These are phyloP conservation scores for Microcebus lehilahytsara DNA, from an alignment of 2,113 vertebrate species.

Conservation along the genomic window DNA sequence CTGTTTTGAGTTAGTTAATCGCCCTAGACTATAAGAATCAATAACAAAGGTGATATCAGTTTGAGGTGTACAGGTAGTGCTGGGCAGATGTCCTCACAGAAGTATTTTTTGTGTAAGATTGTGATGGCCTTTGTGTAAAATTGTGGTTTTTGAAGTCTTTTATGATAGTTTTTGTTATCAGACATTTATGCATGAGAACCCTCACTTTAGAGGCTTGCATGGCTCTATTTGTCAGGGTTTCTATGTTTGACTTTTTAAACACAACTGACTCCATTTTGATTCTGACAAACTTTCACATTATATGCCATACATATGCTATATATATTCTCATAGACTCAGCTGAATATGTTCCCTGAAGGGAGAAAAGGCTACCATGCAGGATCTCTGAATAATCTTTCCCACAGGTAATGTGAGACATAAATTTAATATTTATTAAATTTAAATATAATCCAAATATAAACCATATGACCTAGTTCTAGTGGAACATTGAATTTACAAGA, in stretches of 20 bases:
- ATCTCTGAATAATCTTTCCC: constrained; percentile 13
- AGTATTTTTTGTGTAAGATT: not conserved
- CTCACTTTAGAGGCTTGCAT: not conserved
- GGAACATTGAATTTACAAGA: not conserved
- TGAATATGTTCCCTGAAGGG: not conserved
- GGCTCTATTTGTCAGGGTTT: not conserved
- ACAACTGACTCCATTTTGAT: not conserved
- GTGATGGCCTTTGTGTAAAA: not conserved
- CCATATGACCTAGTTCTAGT: constrained; percentile 1
- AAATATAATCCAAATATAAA: constrained; percentile 28
- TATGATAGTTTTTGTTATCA: not conserved
- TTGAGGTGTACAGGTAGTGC: not conserved
- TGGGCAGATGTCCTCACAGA: not conserved
- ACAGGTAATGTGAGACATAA: not conserved
- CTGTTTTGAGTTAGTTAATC: not conserved
- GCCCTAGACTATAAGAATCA: not conserved
- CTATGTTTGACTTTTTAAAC: not conserved
- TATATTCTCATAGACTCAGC: not conserved
- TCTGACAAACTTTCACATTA: not conserved
- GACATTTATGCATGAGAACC: not conserved
- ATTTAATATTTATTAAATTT: constrained; percentile 34
- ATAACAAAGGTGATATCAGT: not conserved
- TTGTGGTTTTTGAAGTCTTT: not conserved
- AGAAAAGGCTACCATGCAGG: not conserved
- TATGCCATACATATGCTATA: not conserved